Evolutionary conservation across 2,113 vertebrate genomes (phyloP), one percentile per base, ranked within the genome.

Genomic region (Pangasianodon hypophthalmus): DNA sequence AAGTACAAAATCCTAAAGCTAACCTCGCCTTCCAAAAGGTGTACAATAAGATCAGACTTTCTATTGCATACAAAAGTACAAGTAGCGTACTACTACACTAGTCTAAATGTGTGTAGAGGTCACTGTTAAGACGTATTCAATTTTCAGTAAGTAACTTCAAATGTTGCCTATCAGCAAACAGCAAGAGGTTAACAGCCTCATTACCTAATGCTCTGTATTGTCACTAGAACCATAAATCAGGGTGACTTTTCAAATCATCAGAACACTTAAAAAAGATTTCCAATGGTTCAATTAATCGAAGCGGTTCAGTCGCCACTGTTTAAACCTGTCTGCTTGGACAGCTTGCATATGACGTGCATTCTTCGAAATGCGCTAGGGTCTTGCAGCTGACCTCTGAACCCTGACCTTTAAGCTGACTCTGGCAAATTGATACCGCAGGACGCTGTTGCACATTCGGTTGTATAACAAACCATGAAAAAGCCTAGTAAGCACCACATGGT

Each of bases 331-430:
- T 32, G 24, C n/a, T 71, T 83, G 16, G 54, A 88, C 44, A 82
- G 64, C 29, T 52, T 73, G 67, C n/a, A 50, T 41, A 60, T 62
- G 71, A 62, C 44, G 18, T 50, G 2, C 71, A 21, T 62, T 50
- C 21, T 80, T 80, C 19, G 1, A 41, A 44, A 54, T 48, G 60
- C 46, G 69, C 54, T 54, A 52, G 44, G 84, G 67, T 88, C 81
- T 84, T 60, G 46, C 58, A 26, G 26, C 75, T 82, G 87, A 58
- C 41, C 71, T 56, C 6, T 90, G 82, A 90, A 67, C 82, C 54
- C 16, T 85, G 67, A 84, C 67, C 52, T 85, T 85, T 84, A 11
- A 56, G 71, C 80, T 58, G 46, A 48, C 18, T 81, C 37, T 58
- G 2, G 64, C 50, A 90, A 19, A 52, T 69, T 41, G 81, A 60